Evolutionary conservation across 1,140 invertebrate genomes (phyloP), one percentile per base, ranked within the genome.

Genomic region (Amyelois transitella): DNA sequence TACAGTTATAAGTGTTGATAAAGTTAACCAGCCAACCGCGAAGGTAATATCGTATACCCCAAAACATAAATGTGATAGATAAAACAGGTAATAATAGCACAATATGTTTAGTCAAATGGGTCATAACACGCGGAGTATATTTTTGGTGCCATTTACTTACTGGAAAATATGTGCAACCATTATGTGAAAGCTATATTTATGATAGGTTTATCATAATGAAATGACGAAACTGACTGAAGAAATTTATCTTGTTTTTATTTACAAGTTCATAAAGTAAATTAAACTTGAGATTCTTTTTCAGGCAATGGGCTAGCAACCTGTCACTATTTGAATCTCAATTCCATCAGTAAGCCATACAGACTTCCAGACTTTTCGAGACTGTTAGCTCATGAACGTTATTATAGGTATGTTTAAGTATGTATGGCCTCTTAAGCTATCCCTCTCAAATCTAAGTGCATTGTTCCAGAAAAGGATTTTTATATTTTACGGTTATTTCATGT

Each of bases 331-430:
- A n/a, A n/a, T n/a, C n/a, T n/a, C n/a, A n/a, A n/a, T n/a, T n/a
- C n/a, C n/a, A n/a, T n/a, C n/a, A n/a, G n/a, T n/a, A n/a, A n/a
- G n/a, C n/a, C n/a, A n/a, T n/a, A n/a, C n/a, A n/a, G n/a, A n/a
- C n/a, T n/a, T n/a, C n/a, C n/a, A n/a, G n/a, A n/a, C n/a, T n/a
- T n/a, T n/a, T n/a, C n/a, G n/a, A n/a, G n/a, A n/a, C n/a, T n/a
- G n/a, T 14, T 60, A 69, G 58, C 62, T 62, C 67, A 66, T n/a
- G n/a, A n/a, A n/a, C n/a, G n/a, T n/a, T n/a, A n/a, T 72, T 76
- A 76, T 74, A 63, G 55, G 50, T 24, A n/a, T 64, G 66, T 70
- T 64, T 67, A 69, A 67, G 64, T 65, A 77, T 75, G 72, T 74
- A 74, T 72, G 52, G 60, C 63, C 62, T n/a, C n/a, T 62, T 72